Percentiles rank a stretch among this genome's conserved stretches.
Evolutionary conservation across 2,797 vertebrate genomes (phyloP).

Genomic region (Tokudaia muenninki): DNA sequence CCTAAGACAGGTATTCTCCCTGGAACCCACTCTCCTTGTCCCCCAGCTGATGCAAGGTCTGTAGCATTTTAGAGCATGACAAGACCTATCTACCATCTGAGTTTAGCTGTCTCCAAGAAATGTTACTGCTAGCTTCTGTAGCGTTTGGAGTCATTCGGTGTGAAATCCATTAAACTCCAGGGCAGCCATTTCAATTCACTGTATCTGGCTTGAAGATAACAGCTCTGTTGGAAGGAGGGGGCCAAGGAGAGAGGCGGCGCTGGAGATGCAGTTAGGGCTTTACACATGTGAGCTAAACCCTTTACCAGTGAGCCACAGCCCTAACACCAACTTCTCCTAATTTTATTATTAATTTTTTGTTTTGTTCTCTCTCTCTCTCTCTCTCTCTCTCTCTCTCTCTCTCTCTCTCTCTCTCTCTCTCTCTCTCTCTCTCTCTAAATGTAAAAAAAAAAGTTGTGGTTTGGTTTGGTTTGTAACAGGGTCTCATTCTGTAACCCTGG

Average conservation of each 20-base stretch:
- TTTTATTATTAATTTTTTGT: not conserved
- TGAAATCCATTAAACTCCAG: not conserved
- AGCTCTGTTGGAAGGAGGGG: not conserved
- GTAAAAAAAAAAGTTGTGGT: not conserved
- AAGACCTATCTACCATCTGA: not conserved
- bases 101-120: not conserved
- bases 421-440: too few species aligned
- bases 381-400: too few species aligned
- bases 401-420: too few species aligned
- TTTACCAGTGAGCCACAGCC: not conserved
- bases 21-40: too few species aligned
- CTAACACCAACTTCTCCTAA: not conserved
- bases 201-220: not conserved
- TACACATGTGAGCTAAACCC: fast-evolving
- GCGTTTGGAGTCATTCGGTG: not conserved
- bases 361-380: too few species aligned
- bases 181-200: not conserved
- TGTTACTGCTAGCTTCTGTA: not conserved
- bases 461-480: not conserved
- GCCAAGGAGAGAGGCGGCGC: too few species aligned
- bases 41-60: not conserved
- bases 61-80: not conserved
- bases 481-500: not conserved
- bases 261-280: not conserved
- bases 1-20: not conserved